Conservation (phyloP, 2,113 vertebrate genomes). For the Gopherus evgoodei region DNA sequence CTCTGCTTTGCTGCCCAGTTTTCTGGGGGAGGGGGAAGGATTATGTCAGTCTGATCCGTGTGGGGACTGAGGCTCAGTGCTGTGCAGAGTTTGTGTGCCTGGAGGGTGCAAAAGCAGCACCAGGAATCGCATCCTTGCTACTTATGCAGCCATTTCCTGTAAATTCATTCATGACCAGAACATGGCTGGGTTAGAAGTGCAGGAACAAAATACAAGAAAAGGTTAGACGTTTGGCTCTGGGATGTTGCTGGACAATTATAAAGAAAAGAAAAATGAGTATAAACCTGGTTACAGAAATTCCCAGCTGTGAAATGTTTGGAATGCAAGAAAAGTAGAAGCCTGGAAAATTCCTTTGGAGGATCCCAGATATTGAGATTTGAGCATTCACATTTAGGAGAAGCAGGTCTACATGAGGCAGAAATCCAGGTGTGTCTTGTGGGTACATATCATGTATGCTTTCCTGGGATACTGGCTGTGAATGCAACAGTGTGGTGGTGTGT, state of each 20-base stretch:
- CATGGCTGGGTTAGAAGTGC: accelerated
- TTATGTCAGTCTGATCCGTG: neutral
- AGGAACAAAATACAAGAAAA: neutral
- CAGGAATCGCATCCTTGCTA: neutral
- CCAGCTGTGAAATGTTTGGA: neutral
- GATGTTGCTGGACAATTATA: neutral
- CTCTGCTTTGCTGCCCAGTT: neutral
- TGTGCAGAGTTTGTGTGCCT: neutral
- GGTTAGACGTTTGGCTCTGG: neutral
- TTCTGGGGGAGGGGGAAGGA: neutral
- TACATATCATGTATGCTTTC: neutral
- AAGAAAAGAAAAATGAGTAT: neutral
- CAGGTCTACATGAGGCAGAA: neutral
- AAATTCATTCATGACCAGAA: neutral
- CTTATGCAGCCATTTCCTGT: neutral
- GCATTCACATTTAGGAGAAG: neutral
- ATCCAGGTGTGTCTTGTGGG: neutral
- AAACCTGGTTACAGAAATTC: neutral
- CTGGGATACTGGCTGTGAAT: neutral
- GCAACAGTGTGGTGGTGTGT: neutral
- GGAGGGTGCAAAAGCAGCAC: neutral
- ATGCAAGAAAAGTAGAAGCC: neutral
- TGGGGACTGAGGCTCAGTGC: neutral
- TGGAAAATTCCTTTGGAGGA: neutral
- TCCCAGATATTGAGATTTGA: neutral